These are phyloP conservation scores for Cataglyphis livida DNA, from an alignment of 2,888 invertebrate genomes.

Conservation along the genomic window DNA sequence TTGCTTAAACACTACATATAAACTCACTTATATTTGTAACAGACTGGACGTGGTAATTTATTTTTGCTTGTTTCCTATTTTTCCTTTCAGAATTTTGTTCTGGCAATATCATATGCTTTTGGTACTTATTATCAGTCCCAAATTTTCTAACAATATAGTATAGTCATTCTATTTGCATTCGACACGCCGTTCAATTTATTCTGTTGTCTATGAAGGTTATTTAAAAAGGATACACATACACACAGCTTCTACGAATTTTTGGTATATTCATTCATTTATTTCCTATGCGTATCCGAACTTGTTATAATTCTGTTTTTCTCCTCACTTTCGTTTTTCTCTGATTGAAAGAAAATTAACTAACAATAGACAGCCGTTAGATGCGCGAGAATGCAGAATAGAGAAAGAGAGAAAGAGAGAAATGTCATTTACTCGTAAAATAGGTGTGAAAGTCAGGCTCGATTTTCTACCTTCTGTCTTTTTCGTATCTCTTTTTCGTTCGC, in stretches of 20 bases:
- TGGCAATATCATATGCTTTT: neutral
- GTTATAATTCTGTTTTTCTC: constrained; percentile 12
- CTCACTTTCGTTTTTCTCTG: neutral
- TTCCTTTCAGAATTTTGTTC: neutral
- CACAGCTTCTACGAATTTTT: constrained; percentile 27
- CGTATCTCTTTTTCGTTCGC: constrained; percentile 2
- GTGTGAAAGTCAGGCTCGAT: constrained; percentile 31
- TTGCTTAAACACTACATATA: neutral
- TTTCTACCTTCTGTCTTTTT: constrained; percentile 13
- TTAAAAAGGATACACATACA: constrained; percentile 1
- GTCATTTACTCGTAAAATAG: constrained; percentile 36
- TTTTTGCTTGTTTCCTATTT: neutral
- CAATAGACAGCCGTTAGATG: constrained; percentile 45
- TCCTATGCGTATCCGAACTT: neutral
- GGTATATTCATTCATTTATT: constrained; percentile 44
- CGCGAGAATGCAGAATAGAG: neutral
- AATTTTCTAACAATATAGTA: neutral
- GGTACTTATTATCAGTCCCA: neutral
- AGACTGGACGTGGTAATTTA: neutral
- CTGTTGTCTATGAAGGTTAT: neutral
- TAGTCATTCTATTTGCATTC: constrained; percentile 22
- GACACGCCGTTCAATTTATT: constrained; percentile 25
- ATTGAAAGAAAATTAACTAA: constrained; percentile 55
- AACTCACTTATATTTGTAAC: neutral
- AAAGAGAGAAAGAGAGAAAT: neutral